Evolutionary conservation across 1,140 invertebrate genomes (phyloP), one percentile per base, ranked within the genome.

Genomic region (Zeugodacus cucurbitae): DNA sequence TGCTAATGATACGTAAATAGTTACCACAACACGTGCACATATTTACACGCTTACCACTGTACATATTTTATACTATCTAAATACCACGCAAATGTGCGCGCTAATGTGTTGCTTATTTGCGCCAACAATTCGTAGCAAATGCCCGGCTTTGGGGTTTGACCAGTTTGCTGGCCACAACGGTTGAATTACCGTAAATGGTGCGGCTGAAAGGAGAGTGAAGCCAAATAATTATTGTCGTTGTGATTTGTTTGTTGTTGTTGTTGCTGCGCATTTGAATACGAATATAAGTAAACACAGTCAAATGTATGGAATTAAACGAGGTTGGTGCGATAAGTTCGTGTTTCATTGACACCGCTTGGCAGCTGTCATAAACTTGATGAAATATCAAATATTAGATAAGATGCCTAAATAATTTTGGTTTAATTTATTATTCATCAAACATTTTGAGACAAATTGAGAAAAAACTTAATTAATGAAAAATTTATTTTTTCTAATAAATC

Each of bases 61-160:
- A 74, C 6, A 74, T 20, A 74, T n/a, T n/a, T n/a, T n/a, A n/a
- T n/a, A 14, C 37, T 70, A 70, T 37, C 2, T 20, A 37, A 5
- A 26, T 37, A 37, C 34, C 67, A 48, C 17, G 11, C 22, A 82
- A 82, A 82, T 82, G 20, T 26, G n/a, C 4, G 4, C n/a, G 48
- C 41, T 82, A 82, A 82, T 82, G 74, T 82, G 74, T 54, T 82
- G 44, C 41, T 82, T 82, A 82, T 82, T 82, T 82, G 74, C 41
- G 74, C 41, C 74, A 41, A 20, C 74, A 78, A 78, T 48, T 48
- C 58, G 41, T 48, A 78, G 48, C 41, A 78, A 48, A 48, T 48
- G 22, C 22, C 41, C 34, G 10, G 62, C 17, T 70, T 70, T 70
- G 64, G 64, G 29, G 14, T 70, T 26, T 29, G 74, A 3, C 22